Base-by-base conservation (phyloP, 2,888 invertebrate species). In the Meloe dianella region DNA sequence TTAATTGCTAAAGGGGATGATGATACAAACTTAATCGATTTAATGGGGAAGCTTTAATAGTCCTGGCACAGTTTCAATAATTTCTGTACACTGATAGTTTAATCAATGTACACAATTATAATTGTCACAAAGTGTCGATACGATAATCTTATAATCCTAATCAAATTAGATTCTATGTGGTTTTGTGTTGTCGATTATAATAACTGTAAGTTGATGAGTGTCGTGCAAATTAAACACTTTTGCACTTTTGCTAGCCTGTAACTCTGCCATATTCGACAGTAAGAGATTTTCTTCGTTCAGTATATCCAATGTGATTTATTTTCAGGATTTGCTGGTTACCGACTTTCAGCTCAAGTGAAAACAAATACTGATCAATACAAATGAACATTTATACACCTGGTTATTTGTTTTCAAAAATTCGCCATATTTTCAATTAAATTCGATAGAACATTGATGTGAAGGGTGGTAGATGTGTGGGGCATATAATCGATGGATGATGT, bases 221-320 rank as follows among this genome's bases (percentile, higher is more conserved):
- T 54, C 24, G 12, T 14, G 54, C 12, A 24, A 54, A 54, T 54
- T 12, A 12, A 54, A 24, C 54, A 24, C 0, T 47, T 1, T 47
- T 54, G 54, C 54, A 54, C 54, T 54, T 54, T 54, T 24, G 24
- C 12, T n/a, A n/a, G n/a, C n/a, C n/a, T n/a, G n/a, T n/a, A 54
- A 54, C 12, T 0, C 24, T 12, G 24, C 12, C n/a, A n/a, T n/a
- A n/a, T n/a, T n/a, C n/a, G n/a, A n/a, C n/a, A n/a, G n/a, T n/a
- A n/a, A n/a, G n/a, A n/a, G n/a, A n/a, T n/a, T n/a, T n/a, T n/a
- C n/a, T n/a, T n/a, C n/a, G n/a, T n/a, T n/a, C n/a, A n/a, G n/a
- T n/a, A n/a, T n/a, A n/a, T n/a, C n/a, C n/a, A n/a, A n/a, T n/a
- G n/a, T n/a, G n/a, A n/a, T n/a, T n/a, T n/a, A n/a, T n/a, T n/a